Conservation (phyloP, 1,140 invertebrate genomes). For the Arctopsyche grandis region DNA sequence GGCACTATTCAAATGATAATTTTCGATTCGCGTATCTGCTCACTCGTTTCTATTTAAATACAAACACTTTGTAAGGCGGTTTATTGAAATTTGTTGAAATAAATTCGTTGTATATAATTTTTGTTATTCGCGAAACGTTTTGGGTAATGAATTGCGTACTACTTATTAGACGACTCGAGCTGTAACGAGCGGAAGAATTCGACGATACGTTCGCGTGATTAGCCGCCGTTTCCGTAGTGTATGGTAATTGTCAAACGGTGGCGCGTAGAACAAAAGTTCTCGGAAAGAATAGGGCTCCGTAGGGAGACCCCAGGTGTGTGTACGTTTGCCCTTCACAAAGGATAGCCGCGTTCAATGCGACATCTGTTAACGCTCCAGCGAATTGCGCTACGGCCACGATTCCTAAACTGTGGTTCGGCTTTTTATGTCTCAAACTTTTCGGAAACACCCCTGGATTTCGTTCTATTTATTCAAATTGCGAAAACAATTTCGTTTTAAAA, state of each 20-base stretch:
- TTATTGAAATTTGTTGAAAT: too few species aligned
- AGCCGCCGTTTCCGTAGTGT: neutral
- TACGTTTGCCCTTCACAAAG: conserved; percentile 31
- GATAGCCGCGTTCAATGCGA: conserved; percentile 23
- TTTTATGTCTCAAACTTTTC: too few species aligned
- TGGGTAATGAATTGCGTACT: too few species aligned
- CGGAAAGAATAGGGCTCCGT: conserved; percentile 1
- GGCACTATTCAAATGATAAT: neutral
- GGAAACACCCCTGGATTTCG: neutral
- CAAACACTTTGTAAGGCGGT: too few species aligned
- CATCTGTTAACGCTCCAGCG: conserved; percentile 40
- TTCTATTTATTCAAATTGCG: too few species aligned
- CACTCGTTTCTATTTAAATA: neutral
- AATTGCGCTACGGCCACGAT: neutral
- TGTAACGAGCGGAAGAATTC: too few species aligned
- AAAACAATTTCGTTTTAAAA: too few species aligned
- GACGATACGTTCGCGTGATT: neutral
- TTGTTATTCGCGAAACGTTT: too few species aligned
- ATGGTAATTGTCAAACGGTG: neutral
- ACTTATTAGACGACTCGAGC: too few species aligned
- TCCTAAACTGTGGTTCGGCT: conserved; percentile 22
- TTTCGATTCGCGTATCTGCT: neutral
- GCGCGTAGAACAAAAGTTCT: conserved; percentile 8
- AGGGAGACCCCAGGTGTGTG: conserved; percentile 36
- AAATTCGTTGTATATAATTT: too few species aligned